Base-by-base conservation (phyloP, 2,113 vertebrate genomes). In the Bolborhynchus lineola region DNA sequence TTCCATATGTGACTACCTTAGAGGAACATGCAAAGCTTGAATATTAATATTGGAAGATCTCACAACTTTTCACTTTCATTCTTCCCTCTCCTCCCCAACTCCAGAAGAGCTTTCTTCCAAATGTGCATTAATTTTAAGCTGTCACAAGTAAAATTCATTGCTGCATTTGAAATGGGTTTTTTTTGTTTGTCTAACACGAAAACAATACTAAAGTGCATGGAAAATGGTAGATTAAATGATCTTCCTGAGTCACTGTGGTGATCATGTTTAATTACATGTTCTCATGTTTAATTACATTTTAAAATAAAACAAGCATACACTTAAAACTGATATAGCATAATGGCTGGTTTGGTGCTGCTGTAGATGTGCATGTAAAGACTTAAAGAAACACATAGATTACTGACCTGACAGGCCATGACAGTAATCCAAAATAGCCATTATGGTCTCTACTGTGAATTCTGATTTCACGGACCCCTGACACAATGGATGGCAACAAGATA, bases 381-480 rank as follows among this genome's bases (percentile, higher is more conserved):
- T 85, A 75, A 46, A 92, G 74, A 81, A 95, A 72, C 17, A 59
- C 44, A 69, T 11, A 46, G 57, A 78, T 80, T 75, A 87, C 44
- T 91, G 78, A 83, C 70, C 71, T 80, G 75, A 41, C 65, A 90
- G 80, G 62, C 84, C 75, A 69, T 20, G 10, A 71, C 3, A 0
- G 41, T 78, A 80, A 86, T 71, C 86, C 71, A 37, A 92, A 80
- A 57, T 18, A 86, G 41, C 9, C 17, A 1, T 39, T 53, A 81
- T 16, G 18, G 67, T 53, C 70, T 90, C 44, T 84, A 31, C 52
- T 82, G 19, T 72, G 92, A 94, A 81, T 71, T 92, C 78, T 63
- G 71, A 74, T 90, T 86, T 92, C 65, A 82, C 28, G 57, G 74
- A 92, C 81, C 77, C 65, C 72, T 90, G 86, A 97, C 63, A 96